These are phyloP conservation scores for Pteruthius melanotis DNA, from an alignment of 2,113 vertebrate genomes.

Conservation along the genomic window DNA sequence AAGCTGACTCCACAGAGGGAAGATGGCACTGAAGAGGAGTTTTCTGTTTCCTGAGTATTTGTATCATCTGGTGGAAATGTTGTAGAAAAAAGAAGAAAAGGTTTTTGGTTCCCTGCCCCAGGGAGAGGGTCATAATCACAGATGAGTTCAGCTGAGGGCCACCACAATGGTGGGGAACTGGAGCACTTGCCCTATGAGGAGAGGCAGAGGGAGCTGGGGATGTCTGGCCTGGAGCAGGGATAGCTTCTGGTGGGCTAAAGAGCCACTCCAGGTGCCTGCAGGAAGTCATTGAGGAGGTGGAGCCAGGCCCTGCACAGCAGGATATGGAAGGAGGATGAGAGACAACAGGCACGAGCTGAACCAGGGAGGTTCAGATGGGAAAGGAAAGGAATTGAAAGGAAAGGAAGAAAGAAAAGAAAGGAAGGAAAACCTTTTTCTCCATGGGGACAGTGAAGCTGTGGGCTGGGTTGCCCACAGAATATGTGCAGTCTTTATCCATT, in stretches of 20 bases:
- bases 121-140: background rate
- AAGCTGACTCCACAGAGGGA: background rate
- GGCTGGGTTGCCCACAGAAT: background rate
- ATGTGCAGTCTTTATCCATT: background rate
- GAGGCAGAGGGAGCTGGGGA: background rate
- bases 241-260: background rate
- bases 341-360: background rate
- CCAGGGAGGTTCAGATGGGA: background rate
- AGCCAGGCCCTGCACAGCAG: background rate
- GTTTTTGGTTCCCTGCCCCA: background rate
- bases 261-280: background rate
- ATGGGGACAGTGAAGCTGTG: background rate
- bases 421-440: background rate
- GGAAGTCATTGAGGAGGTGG: fast-evolving
- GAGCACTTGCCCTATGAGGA: background rate
- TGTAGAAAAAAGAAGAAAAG: background rate
- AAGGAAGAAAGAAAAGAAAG: background rate
- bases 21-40: background rate
- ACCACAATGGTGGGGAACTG: fast-evolving
- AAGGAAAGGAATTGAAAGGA: too few species aligned
- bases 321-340: background rate
- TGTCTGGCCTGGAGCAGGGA: background rate
- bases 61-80: background rate
- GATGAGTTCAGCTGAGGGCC: background rate
- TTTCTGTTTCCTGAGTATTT: background rate